Percentiles rank a stretch among this genome's conserved stretches.
Evolutionary conservation across 2,888 invertebrate species (phyloP).

Genomic region (Sphecodes monilicornis): DNA sequence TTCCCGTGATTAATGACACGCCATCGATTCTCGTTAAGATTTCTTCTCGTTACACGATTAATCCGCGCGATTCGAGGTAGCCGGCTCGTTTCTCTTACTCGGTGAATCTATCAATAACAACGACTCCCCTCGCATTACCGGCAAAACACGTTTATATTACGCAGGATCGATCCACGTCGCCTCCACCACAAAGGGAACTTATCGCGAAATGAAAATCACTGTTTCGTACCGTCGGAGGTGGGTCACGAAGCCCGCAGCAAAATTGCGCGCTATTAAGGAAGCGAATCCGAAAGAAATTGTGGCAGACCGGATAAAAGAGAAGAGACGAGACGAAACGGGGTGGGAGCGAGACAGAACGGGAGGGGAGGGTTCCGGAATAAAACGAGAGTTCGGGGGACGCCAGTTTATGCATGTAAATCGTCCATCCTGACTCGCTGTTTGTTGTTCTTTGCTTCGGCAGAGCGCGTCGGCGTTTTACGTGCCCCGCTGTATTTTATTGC

Average conservation of each 20-base stretch:
- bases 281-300: slow-evolving; percentile 50
- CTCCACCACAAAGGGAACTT: neutral
- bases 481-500: slow-evolving; percentile 69
- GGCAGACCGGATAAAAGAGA: slow-evolving; percentile 26
- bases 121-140: neutral
- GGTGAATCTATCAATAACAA: neutral
- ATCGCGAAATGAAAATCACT: slow-evolving; percentile 38
- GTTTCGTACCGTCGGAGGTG: neutral
- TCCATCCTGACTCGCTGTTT: slow-evolving; percentile 74
- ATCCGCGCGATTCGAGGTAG: neutral
- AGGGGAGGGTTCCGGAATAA: slow-evolving; percentile 10
- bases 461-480: slow-evolving; percentile 71
- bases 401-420: slow-evolving; percentile 78
- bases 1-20: slow-evolving; percentile 43
- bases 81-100: neutral
- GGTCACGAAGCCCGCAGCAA: slow-evolving; percentile 2
- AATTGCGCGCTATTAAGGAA: slow-evolving; percentile 49
- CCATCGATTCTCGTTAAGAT: slow-evolving; percentile 33
- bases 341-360: slow-evolving; percentile 32
- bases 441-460: slow-evolving; percentile 75
- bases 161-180: slow-evolving; percentile 3
- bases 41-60: slow-evolving; percentile 31
- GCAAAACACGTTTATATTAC: neutral
- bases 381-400: slow-evolving; percentile 66
- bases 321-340: neutral